These are phyloP conservation scores for Polypedilum vanderplanki DNA, from an alignment of 1,140 invertebrate genomes.

Conservation along the genomic window DNA sequence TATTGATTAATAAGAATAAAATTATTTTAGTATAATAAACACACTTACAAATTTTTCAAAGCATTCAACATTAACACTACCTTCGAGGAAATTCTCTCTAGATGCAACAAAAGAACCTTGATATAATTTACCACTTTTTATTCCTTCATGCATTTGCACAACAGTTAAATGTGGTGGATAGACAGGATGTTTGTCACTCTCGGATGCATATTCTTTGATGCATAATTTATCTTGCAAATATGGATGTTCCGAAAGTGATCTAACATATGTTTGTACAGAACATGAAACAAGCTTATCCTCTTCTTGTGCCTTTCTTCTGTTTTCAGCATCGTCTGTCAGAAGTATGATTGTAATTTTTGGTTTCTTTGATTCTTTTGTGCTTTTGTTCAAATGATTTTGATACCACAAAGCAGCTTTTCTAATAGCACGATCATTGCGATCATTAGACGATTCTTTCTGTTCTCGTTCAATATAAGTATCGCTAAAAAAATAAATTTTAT, in stretches of 20 bases:
- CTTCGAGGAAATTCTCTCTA: conserved; percentile 91
- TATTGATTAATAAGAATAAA: neutral
- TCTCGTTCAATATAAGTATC: conserved; percentile 81
- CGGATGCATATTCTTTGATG: conserved; percentile 55
- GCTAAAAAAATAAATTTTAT: conserved; percentile 47
- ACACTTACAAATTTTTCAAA: conserved; percentile 63
- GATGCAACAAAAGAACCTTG: conserved; percentile 82
- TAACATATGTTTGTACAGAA: conserved; percentile 65
- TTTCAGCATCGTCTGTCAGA: conserved; percentile 80
- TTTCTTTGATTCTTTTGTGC: conserved; percentile 37
- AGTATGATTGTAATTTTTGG: conserved; percentile 62
- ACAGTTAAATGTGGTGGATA: conserved; percentile 82
- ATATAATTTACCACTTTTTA: conserved; percentile 67
- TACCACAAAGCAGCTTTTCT: conserved; percentile 77
- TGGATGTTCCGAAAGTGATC: conserved; percentile 54
- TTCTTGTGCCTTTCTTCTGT: conserved; percentile 61
- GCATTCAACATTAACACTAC: conserved; percentile 73
- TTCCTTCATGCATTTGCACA: conserved; percentile 66
- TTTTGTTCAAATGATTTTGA: conserved; percentile 51
- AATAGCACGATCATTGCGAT: conserved; percentile 89
- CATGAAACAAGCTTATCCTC: conserved; percentile 56
- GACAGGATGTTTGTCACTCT: conserved; percentile 56
- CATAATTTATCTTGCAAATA: conserved; percentile 74
- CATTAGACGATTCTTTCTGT: conserved; percentile 76
- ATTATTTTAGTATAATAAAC: conserved; percentile 29